Base-by-base conservation (phyloP, 2,888 invertebrate genomes). In the Lasioglossum vierecki region DNA sequence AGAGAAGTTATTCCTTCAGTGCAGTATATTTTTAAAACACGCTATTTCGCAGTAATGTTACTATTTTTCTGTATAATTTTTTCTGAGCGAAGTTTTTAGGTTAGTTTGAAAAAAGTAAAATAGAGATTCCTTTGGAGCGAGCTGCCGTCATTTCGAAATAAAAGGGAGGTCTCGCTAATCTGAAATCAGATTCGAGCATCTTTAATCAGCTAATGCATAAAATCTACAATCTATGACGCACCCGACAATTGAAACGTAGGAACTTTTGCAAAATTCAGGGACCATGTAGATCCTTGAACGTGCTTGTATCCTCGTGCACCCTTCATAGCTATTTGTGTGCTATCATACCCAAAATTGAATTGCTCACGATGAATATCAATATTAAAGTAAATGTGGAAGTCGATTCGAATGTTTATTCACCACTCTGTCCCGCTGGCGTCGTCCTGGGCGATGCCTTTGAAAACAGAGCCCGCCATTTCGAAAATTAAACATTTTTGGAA, bases 291-390 rank as follows among this genome's bases (percentile, higher is more conserved):
- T n/a, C 11, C 41, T 41, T 11, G 4, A 70, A 41, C 41, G 41
- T 41, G 22, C 41, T 70, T 39, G 39, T 39, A 68, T 39, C 9
- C 68, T 39, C 22, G 22, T 4, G 39, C 22, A 22, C 4, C 9
- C 11, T 41, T 15, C 46, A 15, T 13, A n/a, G n/a, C 18, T 71
- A 63, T 78, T 72, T 81, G 44, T 79, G 49, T 72, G 72, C 79
- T 78, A 81, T 63, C 60, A 39, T 9, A 74, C n/a, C 35, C 3
- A 30, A 63, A 78, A n/a, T 46, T 78, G 80, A 71, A 71, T 78
- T 63, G 46, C 39, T n/a, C 57, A 22, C 22, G 26, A 30, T 18
- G 53, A 39, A 70, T 70, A 13, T n/a, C 4, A 11, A 41, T 70
- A 41, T 70, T 70, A 70, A 70, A 41, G 41, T 41, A 70, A 70